Conservation (phyloP, 30 jellyfish, hydroid and myxozoan species). For the Aurelia sp. region DNA sequence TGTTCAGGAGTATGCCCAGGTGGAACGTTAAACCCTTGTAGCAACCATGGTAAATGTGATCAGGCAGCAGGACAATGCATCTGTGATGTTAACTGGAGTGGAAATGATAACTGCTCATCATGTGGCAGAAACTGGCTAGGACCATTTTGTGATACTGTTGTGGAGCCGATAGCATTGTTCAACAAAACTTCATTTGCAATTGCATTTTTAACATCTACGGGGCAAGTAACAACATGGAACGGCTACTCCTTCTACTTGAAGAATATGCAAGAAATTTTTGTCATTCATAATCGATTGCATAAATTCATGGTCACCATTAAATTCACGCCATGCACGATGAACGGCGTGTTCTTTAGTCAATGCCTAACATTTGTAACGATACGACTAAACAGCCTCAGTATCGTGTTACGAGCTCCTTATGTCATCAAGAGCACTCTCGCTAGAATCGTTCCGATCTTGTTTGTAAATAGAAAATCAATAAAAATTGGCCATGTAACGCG, state of each 20-base stretch:
- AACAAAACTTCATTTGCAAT: conserved; percentile 24
- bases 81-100: conserved; percentile 61
- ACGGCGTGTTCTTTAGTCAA: conserved; percentile 25
- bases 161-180: conserved; percentile 42
- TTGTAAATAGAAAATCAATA: conserved; percentile 16
- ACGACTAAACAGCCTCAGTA: background rate
- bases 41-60: conserved; percentile 47
- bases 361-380: conserved; percentile 47
- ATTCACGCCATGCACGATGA: conserved; percentile 26
- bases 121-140: conserved; percentile 63
- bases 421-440: background rate
- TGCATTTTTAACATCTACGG: conserved; percentile 50
- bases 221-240: conserved; percentile 51
- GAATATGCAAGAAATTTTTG: conserved; percentile 17
- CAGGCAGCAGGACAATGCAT: conserved; percentile 34
- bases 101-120: conserved; percentile 47
- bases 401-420: conserved; percentile 65
- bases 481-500: conserved; percentile 45
- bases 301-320: conserved; percentile 6
- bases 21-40: conserved; percentile 53
- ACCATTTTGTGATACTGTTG: conserved; percentile 31
- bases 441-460: conserved; percentile 17
- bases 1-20: conserved; percentile 62
- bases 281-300: conserved; percentile 1
- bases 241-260: conserved; percentile 35